A percentile compares a stretch with the other conserved stretches of the same genome.
phyloP scores from a whole-genome alignment of 2,797 vertebrate species.

The Sebastes baramenuke region DNA sequence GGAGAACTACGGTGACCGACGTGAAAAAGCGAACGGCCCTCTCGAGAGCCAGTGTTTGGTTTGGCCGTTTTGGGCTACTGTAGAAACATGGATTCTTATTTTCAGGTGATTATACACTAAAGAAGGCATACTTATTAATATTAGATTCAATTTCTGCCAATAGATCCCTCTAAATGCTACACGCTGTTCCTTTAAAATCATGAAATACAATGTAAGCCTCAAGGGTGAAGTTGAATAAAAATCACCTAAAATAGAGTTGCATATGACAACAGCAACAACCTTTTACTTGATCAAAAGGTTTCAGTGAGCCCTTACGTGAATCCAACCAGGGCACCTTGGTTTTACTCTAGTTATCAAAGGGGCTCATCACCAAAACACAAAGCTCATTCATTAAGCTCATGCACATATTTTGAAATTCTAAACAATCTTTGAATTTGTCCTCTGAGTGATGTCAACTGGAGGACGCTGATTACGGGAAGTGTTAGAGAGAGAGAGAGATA shows the following conservation, averaged over 20 bases:
- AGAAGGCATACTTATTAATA: neutral
- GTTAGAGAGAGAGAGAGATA: neutral
- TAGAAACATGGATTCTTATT: no score
- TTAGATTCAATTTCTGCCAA: neutral
- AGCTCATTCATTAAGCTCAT: constrained; percentile 36
- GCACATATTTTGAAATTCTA: constrained; percentile 23
- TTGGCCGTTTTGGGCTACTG: no score
- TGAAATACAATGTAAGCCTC: neutral
- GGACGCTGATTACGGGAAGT: constrained; percentile 23
- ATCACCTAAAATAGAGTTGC: neutral
- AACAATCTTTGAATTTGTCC: constrained; percentile 53
- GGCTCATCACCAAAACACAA: constrained; percentile 28
- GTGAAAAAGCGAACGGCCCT: no score
- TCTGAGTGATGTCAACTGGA: constrained; percentile 24
- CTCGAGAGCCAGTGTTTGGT: no score
- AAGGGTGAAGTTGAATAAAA: constrained; percentile 2
- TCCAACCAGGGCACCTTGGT: constrained; percentile 47
- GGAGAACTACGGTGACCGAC: no score
- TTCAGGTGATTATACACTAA: no score
- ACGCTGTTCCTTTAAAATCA: neutral
- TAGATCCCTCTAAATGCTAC: neutral
- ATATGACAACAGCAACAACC: neutral
- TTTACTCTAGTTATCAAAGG: constrained; percentile 28
- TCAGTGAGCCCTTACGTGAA: neutral
- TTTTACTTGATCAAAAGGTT: constrained; percentile 12